Conservation (phyloP, 2,888 invertebrate species). For the Oxytorus armatus region DNA sequence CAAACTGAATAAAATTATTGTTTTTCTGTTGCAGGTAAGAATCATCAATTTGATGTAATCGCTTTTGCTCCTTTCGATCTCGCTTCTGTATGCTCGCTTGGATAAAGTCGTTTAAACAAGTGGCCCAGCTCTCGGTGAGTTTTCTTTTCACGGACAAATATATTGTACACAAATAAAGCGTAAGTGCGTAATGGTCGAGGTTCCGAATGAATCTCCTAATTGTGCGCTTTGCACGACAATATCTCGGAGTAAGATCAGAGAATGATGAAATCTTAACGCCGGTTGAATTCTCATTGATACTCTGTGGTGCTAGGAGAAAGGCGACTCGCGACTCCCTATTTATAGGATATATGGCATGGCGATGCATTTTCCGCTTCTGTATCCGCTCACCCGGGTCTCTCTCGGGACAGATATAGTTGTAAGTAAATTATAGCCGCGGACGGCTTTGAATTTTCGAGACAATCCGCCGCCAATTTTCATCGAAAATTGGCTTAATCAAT, state of each 20-base stretch:
- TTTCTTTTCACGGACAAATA: conserved; percentile 8
- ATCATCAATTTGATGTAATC: conserved; percentile 51
- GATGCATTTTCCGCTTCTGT: background rate
- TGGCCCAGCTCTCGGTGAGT: conserved; percentile 48
- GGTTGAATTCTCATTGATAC: conserved; percentile 59
- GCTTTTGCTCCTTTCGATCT: conserved; percentile 1
- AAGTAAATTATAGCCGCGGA: too few relatives aligned
- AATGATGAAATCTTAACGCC: conserved; percentile 52
- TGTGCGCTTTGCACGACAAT: conserved; percentile 12
- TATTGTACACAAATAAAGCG: background rate
- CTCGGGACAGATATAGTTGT: background rate
- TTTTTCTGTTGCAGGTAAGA: conserved; percentile 79
- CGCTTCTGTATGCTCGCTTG: too few relatives aligned
- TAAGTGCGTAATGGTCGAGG: conserved; percentile 50
- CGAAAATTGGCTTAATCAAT: too few relatives aligned
- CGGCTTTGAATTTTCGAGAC: too few relatives aligned
- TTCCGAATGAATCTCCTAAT: conserved; percentile 19
- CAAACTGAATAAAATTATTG: conserved; percentile 68
- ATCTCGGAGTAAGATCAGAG: conserved; percentile 33
- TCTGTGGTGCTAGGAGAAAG: background rate
- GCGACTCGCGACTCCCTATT: conserved; percentile 32
- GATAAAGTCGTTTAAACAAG: conserved; percentile 8
- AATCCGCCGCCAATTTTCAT: too few relatives aligned
- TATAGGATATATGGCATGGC: conserved; percentile 8
- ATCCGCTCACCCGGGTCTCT: background rate